Conservation (phyloP, 2,888 invertebrate genomes). For the Cerceris rybyensis region DNA sequence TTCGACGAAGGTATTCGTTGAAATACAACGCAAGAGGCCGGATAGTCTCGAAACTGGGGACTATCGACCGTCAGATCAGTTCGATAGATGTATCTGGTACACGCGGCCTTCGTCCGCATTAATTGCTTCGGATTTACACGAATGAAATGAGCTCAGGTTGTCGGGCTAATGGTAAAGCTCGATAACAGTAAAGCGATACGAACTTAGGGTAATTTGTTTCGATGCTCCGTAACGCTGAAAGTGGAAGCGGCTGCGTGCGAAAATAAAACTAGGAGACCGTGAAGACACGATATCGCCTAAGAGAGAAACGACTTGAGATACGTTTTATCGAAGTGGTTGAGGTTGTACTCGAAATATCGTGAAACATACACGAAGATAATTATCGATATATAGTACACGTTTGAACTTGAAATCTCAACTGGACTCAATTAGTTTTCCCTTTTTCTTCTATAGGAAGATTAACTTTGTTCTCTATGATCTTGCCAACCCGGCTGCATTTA, state of each 20-base stretch:
- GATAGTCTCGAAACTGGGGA: not conserved
- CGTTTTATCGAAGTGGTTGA: too few relatives aligned
- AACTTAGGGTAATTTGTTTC: constrained; percentile 1
- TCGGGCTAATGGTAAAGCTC: constrained; percentile 4
- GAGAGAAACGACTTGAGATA: not conserved
- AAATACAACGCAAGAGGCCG: constrained; percentile 2
- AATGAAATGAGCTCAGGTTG: not conserved
- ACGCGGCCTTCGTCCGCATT: constrained; percentile 4
- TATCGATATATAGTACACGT: too few relatives aligned
- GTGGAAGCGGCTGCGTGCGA: not conserved
- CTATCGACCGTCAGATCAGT: constrained; percentile 14
- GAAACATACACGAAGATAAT: too few relatives aligned
- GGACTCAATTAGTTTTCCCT: too few relatives aligned
- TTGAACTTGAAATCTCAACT: too few relatives aligned
- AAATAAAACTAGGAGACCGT: not conserved
- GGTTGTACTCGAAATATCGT: too few relatives aligned
- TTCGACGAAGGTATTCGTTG: not conserved
- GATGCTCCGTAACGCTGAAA: not conserved
- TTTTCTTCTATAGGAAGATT: not conserved
- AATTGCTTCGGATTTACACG: constrained; percentile 14
- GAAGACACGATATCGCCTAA: not conserved
- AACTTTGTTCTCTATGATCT: not conserved
- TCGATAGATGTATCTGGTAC: constrained; percentile 3
- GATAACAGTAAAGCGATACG: constrained; percentile 2
- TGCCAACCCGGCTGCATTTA: not conserved